Evolutionary conservation across 2,113 vertebrate species (phyloP), one percentile per base, ranked within the genome.

Genomic region (Lampris megalopsis): DNA sequence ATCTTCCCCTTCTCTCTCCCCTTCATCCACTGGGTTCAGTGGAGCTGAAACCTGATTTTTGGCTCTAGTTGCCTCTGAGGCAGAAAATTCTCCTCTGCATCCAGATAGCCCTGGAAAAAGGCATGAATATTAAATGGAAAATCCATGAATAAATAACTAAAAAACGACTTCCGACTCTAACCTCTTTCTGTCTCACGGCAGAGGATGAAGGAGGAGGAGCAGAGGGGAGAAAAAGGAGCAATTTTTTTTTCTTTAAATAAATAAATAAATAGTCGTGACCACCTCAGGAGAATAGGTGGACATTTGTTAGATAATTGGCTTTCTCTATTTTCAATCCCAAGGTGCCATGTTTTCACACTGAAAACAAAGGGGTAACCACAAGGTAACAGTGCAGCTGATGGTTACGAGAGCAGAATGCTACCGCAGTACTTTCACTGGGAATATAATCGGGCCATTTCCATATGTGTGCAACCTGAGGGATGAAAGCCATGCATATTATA

Each of bases 41-140:
- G 93, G 85, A 92, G 90, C 92, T 92, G 89, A 95, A 95, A 94
- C 90, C 79, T 67, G 89, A 93, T 91, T 92, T 93, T 87, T 88
- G 86, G 87, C 68, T 88, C 73, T 68, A 40, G 87, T 87, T 63
- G 75, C 88, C 89, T 92, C 75, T 42, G 56, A 92, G 87, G 90
- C 91, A 89, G 88, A 89, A 92, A 87, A 93, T 91, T 93, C 84
- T 92, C 86, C 78, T 82, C 81, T 81, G 84, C 82, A 90, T 76
- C 89, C 76, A 91, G 89, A 94, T 91, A 90, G 92, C 86, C 87
- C 91, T 89, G 93, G 91, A 92, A 93, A 88, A 93, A 92, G 72
- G 88, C 88, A 94, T 95, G 93, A 93, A 93, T 95, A 93, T 93
- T 90, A 93, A 93, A 94, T 92, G 87, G 79, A 66, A 92, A 88